Percentiles rank a stretch among this genome's conserved stretches.
Evolutionary conservation across 2,113 vertebrate species (phyloP).

Genomic region (Glaucomys volans): DNA sequence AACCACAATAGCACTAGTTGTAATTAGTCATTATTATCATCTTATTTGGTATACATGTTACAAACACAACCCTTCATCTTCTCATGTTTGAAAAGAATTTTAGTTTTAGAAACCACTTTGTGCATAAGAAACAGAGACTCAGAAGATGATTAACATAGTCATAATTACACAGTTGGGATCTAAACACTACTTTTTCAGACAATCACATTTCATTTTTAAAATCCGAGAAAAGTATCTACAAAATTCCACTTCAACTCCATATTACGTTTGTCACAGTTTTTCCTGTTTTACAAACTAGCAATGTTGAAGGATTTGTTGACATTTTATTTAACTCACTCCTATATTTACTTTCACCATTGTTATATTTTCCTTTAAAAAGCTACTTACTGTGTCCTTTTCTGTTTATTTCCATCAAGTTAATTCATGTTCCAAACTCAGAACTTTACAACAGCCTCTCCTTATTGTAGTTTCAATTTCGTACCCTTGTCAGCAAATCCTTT

Average conservation of each 20-base stretch:
- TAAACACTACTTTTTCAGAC: neutral
- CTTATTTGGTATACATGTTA: neutral
- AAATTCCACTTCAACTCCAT: neutral
- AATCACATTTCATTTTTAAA: conserved; percentile 5
- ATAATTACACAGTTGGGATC: neutral
- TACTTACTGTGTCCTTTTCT: neutral
- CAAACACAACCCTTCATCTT: neutral
- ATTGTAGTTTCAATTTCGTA: neutral
- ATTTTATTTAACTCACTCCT: neutral
- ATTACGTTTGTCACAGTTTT: neutral
- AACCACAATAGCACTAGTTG: neutral
- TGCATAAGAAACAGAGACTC: neutral
- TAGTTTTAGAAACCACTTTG: neutral
- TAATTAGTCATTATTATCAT: neutral
- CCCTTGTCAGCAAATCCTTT: neutral
- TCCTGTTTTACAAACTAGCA: neutral
- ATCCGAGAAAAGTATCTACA: neutral
- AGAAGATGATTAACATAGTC: neutral
- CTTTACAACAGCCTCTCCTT: neutral
- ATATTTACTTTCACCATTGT: neutral
- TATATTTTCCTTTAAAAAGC: neutral
- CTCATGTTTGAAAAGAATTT: neutral
- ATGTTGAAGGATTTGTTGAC: neutral
- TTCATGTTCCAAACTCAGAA: neutral
- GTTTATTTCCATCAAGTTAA: neutral